Percentiles rank a stretch among this genome's conserved stretches.
phyloP scores from a whole-genome alignment of 2,797 vertebrate species.

The Garrulus glandarius region DNA sequence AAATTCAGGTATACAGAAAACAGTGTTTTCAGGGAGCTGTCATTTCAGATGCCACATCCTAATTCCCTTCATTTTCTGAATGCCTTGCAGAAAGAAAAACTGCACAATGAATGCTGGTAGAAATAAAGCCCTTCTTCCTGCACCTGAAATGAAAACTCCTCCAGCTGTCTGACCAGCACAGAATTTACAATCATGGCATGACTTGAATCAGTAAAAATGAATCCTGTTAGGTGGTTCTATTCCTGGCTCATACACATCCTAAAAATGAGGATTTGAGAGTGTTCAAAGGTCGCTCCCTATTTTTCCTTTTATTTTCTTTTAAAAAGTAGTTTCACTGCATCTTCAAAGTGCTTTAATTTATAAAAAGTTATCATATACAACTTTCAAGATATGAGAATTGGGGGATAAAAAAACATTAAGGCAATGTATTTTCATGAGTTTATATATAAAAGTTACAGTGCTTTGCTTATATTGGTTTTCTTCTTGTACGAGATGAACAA shows the following conservation, averaged over 20 bases:
- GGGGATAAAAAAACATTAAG: slow-evolving; percentile 7
- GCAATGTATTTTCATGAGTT: slow-evolving; percentile 40
- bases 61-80: slow-evolving; percentile 46
- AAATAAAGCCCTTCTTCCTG: slow-evolving; percentile 16
- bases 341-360: slow-evolving; percentile 14
- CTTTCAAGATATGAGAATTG: slow-evolving; percentile 23
- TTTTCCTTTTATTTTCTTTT: slow-evolving; percentile 9
- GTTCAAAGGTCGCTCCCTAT: neutral
- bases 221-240: neutral
- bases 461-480: slow-evolving; percentile 35
- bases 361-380: neutral
- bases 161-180: slow-evolving; percentile 26
- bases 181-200: slow-evolving; percentile 29
- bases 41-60: slow-evolving; percentile 13
- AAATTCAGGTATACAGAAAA: neutral
- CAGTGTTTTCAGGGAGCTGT: neutral
- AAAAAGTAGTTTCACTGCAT: neutral
- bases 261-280: neutral
- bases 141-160: slow-evolving; percentile 25
- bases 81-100: slow-evolving; percentile 24
- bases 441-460: slow-evolving; percentile 32
- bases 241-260: neutral
- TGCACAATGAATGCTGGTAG: neutral
- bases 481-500: neutral
- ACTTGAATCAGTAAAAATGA: slow-evolving; percentile 34